These are phyloP conservation scores for Brachyptera putata DNA, from an alignment of 2,888 invertebrate genomes.

Conservation along the genomic window DNA sequence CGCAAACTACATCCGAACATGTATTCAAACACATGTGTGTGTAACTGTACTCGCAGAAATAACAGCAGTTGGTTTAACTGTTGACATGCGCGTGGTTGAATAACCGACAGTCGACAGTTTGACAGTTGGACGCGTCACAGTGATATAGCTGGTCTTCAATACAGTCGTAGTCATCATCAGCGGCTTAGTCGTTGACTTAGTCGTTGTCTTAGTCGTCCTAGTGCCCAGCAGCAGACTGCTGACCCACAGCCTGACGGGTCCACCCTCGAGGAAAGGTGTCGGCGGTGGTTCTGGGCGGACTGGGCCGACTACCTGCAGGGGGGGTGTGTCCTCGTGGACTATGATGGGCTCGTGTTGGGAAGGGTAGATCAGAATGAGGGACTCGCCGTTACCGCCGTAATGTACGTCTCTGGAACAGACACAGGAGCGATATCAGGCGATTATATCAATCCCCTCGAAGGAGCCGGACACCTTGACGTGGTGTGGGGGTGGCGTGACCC, in stretches of 20 bases:
- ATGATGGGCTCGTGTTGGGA: neutral
- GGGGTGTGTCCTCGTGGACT: neutral
- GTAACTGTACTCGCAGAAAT: too few relatives aligned
- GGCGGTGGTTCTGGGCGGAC: neutral
- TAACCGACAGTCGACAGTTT: too few relatives aligned
- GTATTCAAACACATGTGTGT: too few relatives aligned
- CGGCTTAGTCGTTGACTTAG: neutral
- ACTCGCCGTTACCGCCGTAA: conserved; percentile 10
- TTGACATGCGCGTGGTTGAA: too few relatives aligned
- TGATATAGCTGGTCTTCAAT: neutral
- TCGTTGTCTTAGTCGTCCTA: neutral
- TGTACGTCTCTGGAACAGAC: neutral
- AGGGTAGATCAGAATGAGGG: conserved; percentile 6
- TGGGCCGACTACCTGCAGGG: neutral
- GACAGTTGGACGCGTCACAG: too few relatives aligned
- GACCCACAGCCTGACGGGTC: neutral
- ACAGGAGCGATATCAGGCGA: neutral
- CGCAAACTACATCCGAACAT: too few relatives aligned
- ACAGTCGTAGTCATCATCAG: too few relatives aligned
- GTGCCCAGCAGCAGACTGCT: neutral
- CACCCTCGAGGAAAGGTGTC: neutral
- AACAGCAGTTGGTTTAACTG: too few relatives aligned
- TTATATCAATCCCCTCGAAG: too few relatives aligned
- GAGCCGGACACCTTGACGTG: too few relatives aligned
- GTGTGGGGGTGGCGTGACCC: too few relatives aligned